Percentiles rank a stretch among this genome's conserved stretches.
phyloP scores from a whole-genome alignment of 2,888 invertebrate species.

The Zygothrica quintamaculata region DNA sequence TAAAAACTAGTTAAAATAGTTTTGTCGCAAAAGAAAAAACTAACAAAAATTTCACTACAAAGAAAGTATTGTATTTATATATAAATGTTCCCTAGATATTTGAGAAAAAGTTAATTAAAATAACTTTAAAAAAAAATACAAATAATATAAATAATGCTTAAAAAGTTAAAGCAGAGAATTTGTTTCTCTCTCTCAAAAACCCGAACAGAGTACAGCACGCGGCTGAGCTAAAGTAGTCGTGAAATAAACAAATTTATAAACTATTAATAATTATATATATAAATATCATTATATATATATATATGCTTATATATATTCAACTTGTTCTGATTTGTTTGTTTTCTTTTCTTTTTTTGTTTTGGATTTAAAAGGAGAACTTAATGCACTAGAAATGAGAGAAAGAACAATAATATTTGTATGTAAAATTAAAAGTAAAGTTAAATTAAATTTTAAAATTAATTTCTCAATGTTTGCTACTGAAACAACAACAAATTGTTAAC shows the following conservation, averaged over 20 bases:
- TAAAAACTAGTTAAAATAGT: constrained; percentile 22
- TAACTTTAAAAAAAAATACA: constrained; percentile 16
- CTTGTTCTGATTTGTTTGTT: constrained; percentile 27
- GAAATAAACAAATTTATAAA: constrained; percentile 15
- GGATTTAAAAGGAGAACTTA: constrained; percentile 34
- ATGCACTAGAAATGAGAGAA: constrained; percentile 43
- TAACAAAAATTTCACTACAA: constrained; percentile 36
- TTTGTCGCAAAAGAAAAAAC: constrained; percentile 45
- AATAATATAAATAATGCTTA: constrained; percentile 12
- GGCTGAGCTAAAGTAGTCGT: neutral
- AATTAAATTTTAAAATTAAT: constrained; percentile 54
- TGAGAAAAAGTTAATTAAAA: constrained; percentile 45
- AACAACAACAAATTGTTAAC: constrained; percentile 45
- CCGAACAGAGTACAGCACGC: constrained; percentile 16
- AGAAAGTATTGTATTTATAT: constrained; percentile 75
- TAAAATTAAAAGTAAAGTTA: constrained; percentile 57
- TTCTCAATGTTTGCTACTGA: constrained; percentile 63
- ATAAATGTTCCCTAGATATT: constrained; percentile 65
- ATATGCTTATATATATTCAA: constrained; percentile 14
- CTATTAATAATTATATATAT: constrained; percentile 17
- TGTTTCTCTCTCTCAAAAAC: constrained; percentile 7
- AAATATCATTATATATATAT: constrained; percentile 12
- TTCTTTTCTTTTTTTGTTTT: constrained; percentile 22
- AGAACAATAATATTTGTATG: constrained; percentile 61
- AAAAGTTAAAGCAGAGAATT: constrained; percentile 30